A percentile compares a stretch with the other conserved stretches of the same genome.
These are phyloP conservation scores for Heliothis peltigera DNA, from an alignment of 2,888 invertebrate species.

Conservation along the genomic window DNA sequence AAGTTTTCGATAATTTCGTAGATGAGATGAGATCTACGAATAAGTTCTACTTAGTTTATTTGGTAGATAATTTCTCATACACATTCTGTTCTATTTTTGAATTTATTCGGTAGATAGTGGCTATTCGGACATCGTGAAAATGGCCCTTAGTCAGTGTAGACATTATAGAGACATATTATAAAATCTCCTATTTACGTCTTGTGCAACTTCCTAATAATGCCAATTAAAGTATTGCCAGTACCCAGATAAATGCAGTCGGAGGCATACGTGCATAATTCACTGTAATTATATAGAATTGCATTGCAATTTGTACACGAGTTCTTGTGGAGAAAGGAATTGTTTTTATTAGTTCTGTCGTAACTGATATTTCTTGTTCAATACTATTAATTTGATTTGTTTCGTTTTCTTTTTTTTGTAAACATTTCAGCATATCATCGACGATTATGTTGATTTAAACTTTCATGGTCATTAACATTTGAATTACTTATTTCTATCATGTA, in stretches of 20 bases:
- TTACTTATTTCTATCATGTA: no score
- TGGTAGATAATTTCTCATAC: no score
- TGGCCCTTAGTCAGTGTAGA: not conserved
- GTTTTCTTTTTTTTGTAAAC: not conserved
- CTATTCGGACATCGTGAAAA: no score
- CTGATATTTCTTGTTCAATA: constrained; percentile 6
- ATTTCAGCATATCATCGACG: no score
- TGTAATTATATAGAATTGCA: constrained; percentile 47
- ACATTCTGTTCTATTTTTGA: no score
- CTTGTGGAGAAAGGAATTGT: constrained; percentile 39
- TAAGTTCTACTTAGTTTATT: no score
- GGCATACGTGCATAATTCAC: constrained; percentile 47
- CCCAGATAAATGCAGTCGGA: constrained; percentile 28
- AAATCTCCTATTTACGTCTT: constrained; percentile 5
- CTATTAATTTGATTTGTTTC: not conserved
- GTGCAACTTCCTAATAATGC: constrained; percentile 36
- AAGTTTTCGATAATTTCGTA: no score
- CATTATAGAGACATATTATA: constrained; percentile 4
- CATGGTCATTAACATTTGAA: no score
- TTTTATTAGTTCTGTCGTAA: constrained; percentile 16
- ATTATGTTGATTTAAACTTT: no score
- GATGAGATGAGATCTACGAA: no score
- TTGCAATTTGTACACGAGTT: constrained; percentile 37
- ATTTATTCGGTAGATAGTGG: no score
- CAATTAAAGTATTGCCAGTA: constrained; percentile 23